These are phyloP conservation scores for Nomada ruficornis DNA, from an alignment of 2,888 invertebrate genomes.

Conservation along the genomic window DNA sequence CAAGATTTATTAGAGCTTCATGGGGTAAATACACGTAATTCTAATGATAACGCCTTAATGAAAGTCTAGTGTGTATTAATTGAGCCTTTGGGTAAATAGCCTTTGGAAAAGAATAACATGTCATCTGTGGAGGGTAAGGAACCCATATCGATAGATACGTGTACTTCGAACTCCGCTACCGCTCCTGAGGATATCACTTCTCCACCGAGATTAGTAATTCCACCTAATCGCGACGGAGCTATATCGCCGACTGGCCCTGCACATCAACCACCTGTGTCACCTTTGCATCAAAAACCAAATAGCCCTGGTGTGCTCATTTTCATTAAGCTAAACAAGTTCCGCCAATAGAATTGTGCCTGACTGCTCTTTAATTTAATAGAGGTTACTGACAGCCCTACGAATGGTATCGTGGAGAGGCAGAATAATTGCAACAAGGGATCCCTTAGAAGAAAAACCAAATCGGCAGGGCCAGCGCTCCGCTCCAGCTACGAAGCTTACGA, in stretches of 20 bases:
- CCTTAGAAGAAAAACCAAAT: conserved; percentile 86
- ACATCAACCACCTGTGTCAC: conserved; percentile 85
- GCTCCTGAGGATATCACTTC: conserved; percentile 77
- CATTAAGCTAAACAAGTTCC: not conserved
- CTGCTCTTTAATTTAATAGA: conserved; percentile 64
- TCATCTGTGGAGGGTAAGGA: conserved; percentile 78
- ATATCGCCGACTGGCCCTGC: conserved; percentile 84
- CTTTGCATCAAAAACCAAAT: conserved; percentile 85
- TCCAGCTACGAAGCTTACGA: conserved; percentile 95
- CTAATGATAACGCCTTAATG: not conserved
- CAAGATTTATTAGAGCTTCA: conserved; percentile 92
- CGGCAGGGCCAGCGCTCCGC: conserved; percentile 80
- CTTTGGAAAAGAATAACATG: conserved; percentile 80
- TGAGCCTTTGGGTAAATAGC: conserved; percentile 61
- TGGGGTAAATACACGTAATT: conserved; percentile 87
- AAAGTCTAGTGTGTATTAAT: not conserved
- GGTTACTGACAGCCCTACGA: conserved; percentile 85
- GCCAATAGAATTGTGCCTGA: not conserved
- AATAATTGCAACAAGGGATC: conserved; percentile 85
- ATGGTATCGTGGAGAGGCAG: conserved; percentile 80
- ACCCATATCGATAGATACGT: conserved; percentile 69
- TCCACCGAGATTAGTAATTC: conserved; percentile 79
- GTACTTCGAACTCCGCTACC: conserved; percentile 64
- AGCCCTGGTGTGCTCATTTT: conserved; percentile 83
- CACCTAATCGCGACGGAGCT: conserved; percentile 83